phyloP scores from a whole-genome alignment of 1,140 invertebrate genomes.

The Neotoxoptera formosana region DNA sequence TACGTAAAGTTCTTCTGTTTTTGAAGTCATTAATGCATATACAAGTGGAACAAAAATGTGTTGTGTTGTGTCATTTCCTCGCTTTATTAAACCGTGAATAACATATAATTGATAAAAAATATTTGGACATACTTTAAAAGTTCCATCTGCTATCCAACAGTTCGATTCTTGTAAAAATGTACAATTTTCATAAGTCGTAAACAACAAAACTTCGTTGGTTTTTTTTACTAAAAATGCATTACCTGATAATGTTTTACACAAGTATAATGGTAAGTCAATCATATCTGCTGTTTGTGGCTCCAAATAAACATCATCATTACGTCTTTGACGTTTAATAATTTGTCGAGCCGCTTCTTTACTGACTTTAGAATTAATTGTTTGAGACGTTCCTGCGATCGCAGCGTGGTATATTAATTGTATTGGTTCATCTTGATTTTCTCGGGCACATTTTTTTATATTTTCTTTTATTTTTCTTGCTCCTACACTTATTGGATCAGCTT shows the following conservation, averaged over 20 bases:
- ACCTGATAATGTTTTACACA: neutral
- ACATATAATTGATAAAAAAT: conserved; percentile 5
- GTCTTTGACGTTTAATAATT: neutral
- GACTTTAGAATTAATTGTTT: neutral
- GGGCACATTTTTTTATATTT: neutral
- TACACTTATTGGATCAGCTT: neutral
- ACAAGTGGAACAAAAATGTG: too few relatives aligned
- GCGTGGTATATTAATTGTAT: neutral
- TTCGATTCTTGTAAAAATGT: neutral
- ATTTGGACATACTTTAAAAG: neutral
- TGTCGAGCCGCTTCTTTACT: neutral
- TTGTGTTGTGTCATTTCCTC: neutral
- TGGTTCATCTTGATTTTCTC: neutral
- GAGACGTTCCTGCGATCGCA: neutral
- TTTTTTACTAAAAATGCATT: conserved; percentile 15
- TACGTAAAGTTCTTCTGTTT: too few relatives aligned
- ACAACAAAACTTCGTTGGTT: neutral
- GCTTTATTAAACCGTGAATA: conserved; percentile 3
- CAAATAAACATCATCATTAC: neutral
- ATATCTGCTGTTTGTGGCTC: too few relatives aligned
- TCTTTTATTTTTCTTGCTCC: neutral
- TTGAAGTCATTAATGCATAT: too few relatives aligned
- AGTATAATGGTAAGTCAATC: neutral
- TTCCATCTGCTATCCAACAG: neutral
- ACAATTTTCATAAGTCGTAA: neutral